These are phyloP conservation scores for Netelia melanura DNA, from an alignment of 2,888 invertebrate genomes.

Conservation along the genomic window DNA sequence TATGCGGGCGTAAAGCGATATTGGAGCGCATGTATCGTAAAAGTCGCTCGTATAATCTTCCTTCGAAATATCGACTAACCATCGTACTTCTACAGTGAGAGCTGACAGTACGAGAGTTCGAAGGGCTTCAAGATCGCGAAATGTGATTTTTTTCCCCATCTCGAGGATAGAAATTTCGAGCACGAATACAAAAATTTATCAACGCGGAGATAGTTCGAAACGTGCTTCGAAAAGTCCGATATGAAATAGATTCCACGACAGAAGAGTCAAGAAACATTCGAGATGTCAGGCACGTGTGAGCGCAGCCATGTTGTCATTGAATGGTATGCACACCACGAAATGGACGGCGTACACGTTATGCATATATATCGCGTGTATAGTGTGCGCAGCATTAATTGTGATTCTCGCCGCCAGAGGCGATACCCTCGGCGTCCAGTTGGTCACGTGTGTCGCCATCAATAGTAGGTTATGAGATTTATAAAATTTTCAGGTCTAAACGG, in stretches of 20 bases:
- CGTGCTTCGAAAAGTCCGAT: background rate
- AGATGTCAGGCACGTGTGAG: no score
- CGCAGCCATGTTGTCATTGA: no score
- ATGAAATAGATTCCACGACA: background rate
- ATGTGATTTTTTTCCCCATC: background rate
- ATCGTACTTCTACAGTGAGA: constrained; percentile 33
- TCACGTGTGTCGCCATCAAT: no score
- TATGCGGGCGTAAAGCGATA: constrained; percentile 21
- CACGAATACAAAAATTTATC: background rate
- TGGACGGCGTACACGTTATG: no score
- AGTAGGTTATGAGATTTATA: no score
- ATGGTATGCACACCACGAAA: no score
- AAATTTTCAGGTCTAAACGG: no score
- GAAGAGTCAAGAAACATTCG: background rate
- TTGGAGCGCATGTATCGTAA: constrained; percentile 17
- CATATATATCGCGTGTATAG: no score
- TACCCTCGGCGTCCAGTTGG: no score
- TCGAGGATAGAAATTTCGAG: background rate
- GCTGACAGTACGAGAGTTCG: background rate
- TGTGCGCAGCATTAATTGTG: no score
- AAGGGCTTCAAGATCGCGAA: background rate
- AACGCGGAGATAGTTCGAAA: background rate
- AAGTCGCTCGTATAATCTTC: constrained; percentile 46
- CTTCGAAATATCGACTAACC: constrained; percentile 45
- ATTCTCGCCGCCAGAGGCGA: no score